Evolutionary conservation across 2,797 vertebrate genomes (phyloP).

Genomic region (Helicolenus hilgendorfi): DNA sequence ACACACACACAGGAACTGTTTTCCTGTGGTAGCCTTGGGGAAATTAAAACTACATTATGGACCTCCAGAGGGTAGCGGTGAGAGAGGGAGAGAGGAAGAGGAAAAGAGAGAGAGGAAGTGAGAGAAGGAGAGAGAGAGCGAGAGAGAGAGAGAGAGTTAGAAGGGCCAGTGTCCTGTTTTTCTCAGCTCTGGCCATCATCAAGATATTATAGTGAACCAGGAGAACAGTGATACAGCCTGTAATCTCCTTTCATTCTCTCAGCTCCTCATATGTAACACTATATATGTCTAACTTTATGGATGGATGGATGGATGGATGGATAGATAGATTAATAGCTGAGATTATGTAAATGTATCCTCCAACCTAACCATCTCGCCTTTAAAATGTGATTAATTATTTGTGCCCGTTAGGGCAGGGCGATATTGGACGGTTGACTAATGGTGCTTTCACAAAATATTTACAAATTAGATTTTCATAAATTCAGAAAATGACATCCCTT

Average conservation of each 20-base stretch:
- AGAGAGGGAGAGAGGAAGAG: conserved; percentile 81
- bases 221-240: conserved; percentile 11
- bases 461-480: too few relatives aligned
- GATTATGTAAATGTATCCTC: not conserved
- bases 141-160: not conserved
- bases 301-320: not conserved
- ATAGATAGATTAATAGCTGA: not conserved
- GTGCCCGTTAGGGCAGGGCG: too few relatives aligned
- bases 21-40: conserved; percentile 91
- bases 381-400: too few relatives aligned
- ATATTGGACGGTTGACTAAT: too few relatives aligned
- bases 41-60: conserved; percentile 93
- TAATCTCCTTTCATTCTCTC: conserved; percentile 19
- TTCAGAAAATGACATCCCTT: too few relatives aligned
- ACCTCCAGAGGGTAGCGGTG: conserved; percentile 88
- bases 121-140: not conserved
- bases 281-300: not conserved
- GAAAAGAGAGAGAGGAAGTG: conserved; percentile 53
- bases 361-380: too few relatives aligned
- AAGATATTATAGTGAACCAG: conserved; percentile 45
- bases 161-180: conserved; percentile 85
- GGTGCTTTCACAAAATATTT: too few relatives aligned
- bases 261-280: not conserved
- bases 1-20: conserved; percentile 84
- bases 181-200: conserved; percentile 68